Evolutionary conservation across 2,888 invertebrate species (phyloP).

Genomic region (Tetheella fluctuosa): DNA sequence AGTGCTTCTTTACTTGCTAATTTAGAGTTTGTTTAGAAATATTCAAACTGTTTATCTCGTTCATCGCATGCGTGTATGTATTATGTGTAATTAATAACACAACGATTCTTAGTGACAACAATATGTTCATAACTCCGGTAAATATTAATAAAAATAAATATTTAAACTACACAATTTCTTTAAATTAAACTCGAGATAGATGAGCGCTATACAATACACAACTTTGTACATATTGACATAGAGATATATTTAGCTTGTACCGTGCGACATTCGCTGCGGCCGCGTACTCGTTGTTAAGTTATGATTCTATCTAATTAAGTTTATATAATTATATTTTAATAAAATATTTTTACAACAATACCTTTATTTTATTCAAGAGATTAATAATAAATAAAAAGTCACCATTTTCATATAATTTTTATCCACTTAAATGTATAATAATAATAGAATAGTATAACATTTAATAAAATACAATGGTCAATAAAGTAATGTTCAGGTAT

Average conservation of each 20-base stretch:
- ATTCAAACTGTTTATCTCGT: no score
- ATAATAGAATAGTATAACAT: conserved; percentile 12
- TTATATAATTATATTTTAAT: conserved; percentile 57
- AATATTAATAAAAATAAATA: no score
- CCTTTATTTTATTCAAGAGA: conserved; percentile 1
- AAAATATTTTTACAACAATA: conserved; percentile 36
- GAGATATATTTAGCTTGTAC: conserved; percentile 6
- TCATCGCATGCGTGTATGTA: no score
- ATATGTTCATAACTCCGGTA: no score
- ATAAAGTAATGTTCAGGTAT: conserved; percentile 1
- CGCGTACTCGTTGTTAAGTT: conserved; percentile 49
- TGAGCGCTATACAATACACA: not conserved
- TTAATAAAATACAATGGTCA: conserved; percentile 5
- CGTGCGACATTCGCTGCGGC: not conserved
- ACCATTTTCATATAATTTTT: not conserved
- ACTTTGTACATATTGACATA: not conserved
- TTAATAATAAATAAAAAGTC: no score
- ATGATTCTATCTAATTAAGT: conserved; percentile 52
- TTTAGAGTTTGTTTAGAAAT: no score
- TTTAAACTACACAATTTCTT: no score
- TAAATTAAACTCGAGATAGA: conserved; percentile 11
- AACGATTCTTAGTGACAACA: no score
- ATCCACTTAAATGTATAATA: not conserved
- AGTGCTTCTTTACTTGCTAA: no score
- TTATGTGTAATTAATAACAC: no score